Evolutionary conservation across 2,797 vertebrate species (phyloP).

Genomic region (Pempheris klunzingeri): DNA sequence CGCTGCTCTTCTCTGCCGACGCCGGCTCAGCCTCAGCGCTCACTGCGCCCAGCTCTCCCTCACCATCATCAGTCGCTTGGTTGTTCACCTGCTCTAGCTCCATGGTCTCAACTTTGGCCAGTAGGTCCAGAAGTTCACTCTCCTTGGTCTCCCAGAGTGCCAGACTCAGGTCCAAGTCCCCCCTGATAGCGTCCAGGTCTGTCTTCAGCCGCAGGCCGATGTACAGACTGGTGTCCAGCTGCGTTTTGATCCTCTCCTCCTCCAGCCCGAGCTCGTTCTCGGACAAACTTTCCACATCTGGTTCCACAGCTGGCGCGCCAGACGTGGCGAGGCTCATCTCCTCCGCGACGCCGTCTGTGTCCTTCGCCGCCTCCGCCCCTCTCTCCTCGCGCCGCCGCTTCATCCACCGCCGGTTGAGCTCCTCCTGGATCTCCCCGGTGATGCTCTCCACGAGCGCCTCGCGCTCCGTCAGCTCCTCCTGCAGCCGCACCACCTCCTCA

Average conservation of each 20-base stretch:
- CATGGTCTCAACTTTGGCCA: slow-evolving; percentile 87
- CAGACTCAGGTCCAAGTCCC: slow-evolving; percentile 89
- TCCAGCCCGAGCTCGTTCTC: slow-evolving; percentile 87
- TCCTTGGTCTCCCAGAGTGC: slow-evolving; percentile 90
- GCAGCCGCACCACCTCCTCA: slow-evolving; percentile 90
- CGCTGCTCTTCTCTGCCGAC: slow-evolving; percentile 68
- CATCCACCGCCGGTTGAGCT: slow-evolving; percentile 96
- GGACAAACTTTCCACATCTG: slow-evolving; percentile 69
- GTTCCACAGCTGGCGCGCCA: slow-evolving; percentile 21
- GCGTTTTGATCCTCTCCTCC: slow-evolving; percentile 91
- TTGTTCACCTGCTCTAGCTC: slow-evolving; percentile 73
- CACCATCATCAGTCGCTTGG: slow-evolving; percentile 16
- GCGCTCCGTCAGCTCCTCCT: slow-evolving; percentile 91
- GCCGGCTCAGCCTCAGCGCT: slow-evolving; percentile 28
- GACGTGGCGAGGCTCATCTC: slow-evolving; percentile 46
- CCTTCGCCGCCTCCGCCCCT: slow-evolving; percentile 48
- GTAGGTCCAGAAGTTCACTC: slow-evolving; percentile 88
- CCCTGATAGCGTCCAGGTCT: slow-evolving; percentile 89
- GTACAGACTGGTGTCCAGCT: slow-evolving; percentile 95
- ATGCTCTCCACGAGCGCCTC: slow-evolving; percentile 92
- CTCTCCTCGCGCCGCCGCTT: slow-evolving; percentile 88
- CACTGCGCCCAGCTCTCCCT: slow-evolving; percentile 25
- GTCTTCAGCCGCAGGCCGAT: slow-evolving; percentile 93
- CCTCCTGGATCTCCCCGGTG: slow-evolving; percentile 93
- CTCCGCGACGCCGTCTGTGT: slow-evolving; percentile 70